Evolutionary conservation across 2,113 vertebrate genomes (phyloP).

Genomic region (Chlamydotis undulata): DNA sequence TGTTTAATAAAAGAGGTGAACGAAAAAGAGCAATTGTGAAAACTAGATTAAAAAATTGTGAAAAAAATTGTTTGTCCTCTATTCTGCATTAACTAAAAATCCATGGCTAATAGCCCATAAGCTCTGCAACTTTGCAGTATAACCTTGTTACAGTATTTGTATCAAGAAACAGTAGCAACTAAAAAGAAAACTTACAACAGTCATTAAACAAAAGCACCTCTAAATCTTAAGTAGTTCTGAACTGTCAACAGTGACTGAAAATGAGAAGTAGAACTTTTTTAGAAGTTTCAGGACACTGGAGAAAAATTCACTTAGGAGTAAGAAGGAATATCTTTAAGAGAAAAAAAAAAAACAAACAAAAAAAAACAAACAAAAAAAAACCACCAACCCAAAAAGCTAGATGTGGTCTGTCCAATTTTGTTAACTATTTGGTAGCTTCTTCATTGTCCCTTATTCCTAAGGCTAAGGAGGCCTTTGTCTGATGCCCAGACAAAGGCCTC

Average conservation of each 20-base stretch:
- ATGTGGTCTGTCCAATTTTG: neutral
- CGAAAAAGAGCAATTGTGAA: neutral
- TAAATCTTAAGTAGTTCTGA: neutral
- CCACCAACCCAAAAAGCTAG: neutral
- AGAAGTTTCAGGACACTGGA: neutral
- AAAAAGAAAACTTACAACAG: neutral
- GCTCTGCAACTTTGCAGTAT: neutral
- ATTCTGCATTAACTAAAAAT: neutral
- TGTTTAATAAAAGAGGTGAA: conserved; percentile 21
- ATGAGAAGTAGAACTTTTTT: neutral
- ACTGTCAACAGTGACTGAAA: neutral
- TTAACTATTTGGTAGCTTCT: neutral
- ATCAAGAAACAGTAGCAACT: neutral
- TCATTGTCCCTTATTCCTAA: neutral
- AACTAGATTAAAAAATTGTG: neutral
- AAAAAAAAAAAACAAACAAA: no score
- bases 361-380: no score
- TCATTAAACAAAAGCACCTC: neutral
- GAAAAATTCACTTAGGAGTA: neutral
- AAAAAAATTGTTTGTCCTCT: neutral
- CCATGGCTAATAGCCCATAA: neutral
- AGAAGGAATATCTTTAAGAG: neutral
- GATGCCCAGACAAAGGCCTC: neutral
- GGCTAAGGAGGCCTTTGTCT: neutral
- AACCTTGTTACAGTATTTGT: neutral